Evolutionary conservation across 1,140 invertebrate species (phyloP).

Genomic region (Andrena cerasifolii): DNA sequence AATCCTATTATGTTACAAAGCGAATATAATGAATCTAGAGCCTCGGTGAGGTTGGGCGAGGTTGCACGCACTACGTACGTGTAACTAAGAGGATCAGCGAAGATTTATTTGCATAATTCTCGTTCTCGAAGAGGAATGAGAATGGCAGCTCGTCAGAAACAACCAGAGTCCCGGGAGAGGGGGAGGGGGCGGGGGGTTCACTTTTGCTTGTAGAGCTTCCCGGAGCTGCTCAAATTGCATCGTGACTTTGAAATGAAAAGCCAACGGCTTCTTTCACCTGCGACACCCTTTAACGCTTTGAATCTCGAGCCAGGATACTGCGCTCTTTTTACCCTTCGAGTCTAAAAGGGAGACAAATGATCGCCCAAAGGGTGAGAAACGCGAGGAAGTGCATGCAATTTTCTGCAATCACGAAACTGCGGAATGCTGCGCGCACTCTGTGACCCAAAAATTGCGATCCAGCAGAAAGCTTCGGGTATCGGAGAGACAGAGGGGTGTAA

Average conservation of each 20-base stretch:
- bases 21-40: slow-evolving; percentile 38
- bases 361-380: too few species aligned
- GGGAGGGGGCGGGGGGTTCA: too few species aligned
- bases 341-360: not conserved
- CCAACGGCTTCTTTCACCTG: not conserved
- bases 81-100: slow-evolving; percentile 45
- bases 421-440: too few species aligned
- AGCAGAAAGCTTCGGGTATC: too few species aligned
- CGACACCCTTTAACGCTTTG: not conserved
- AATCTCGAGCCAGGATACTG: too few species aligned
- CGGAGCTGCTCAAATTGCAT: not conserved
- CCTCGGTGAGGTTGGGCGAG: too few species aligned
- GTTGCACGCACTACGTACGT: slow-evolving; percentile 33
- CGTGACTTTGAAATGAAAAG: slow-evolving; percentile 17
- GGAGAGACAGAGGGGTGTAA: too few species aligned
- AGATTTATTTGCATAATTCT: slow-evolving; percentile 53
- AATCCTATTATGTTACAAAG: slow-evolving; percentile 38
- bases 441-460: too few species aligned
- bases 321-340: not conserved
- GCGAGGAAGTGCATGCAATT: too few species aligned
- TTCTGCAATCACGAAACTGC: too few species aligned
- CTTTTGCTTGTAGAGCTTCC: not conserved
- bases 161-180: not conserved
- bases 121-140: slow-evolving; percentile 1
- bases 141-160: slow-evolving; percentile 23